Conservation (phyloP, 1,140 invertebrate species). For the Tachypleus tridentatus region DNA sequence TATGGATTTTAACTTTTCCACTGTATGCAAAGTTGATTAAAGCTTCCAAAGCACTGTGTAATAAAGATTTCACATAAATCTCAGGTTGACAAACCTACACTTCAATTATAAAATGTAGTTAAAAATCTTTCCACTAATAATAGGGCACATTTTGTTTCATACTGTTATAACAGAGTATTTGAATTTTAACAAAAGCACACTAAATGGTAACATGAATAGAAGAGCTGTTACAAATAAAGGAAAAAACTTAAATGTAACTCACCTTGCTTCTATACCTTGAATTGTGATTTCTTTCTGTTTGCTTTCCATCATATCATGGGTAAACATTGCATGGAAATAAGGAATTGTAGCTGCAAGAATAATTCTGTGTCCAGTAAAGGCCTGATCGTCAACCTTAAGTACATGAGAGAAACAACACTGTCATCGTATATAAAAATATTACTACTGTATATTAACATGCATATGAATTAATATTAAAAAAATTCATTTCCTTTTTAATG, state of each 20-base stretch:
- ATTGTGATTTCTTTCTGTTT: constrained; percentile 69
- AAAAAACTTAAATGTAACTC: constrained; percentile 26
- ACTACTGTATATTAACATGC: constrained; percentile 11
- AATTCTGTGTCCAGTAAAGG: constrained; percentile 69
- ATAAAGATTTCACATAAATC: not conserved
- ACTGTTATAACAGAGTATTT: too few relatives aligned
- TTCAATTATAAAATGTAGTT: too few relatives aligned
- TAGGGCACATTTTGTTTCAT: too few relatives aligned
- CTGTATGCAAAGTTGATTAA: constrained; percentile 80
- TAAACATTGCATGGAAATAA: constrained; percentile 87
- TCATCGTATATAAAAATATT: constrained; percentile 4
- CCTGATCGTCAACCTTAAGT: constrained; percentile 59
- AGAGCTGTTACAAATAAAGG: too few relatives aligned
- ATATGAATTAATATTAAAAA: constrained; percentile 11
- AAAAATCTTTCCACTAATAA: too few relatives aligned
- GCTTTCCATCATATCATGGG: constrained; percentile 74
- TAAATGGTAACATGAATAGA: too few relatives aligned
- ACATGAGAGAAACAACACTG: constrained; percentile 20
- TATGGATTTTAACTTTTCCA: constrained; percentile 61
- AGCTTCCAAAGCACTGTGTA: constrained; percentile 59
- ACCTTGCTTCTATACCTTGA: constrained; percentile 65
- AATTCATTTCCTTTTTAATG: constrained; percentile 18
- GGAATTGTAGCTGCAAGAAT: constrained; percentile 76
- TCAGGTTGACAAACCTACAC: too few relatives aligned
- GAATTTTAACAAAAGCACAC: too few relatives aligned